Evolutionary conservation across 2,797 vertebrate genomes (phyloP), one percentile per base, ranked within the genome.

Genomic region (Anas capensis): DNA sequence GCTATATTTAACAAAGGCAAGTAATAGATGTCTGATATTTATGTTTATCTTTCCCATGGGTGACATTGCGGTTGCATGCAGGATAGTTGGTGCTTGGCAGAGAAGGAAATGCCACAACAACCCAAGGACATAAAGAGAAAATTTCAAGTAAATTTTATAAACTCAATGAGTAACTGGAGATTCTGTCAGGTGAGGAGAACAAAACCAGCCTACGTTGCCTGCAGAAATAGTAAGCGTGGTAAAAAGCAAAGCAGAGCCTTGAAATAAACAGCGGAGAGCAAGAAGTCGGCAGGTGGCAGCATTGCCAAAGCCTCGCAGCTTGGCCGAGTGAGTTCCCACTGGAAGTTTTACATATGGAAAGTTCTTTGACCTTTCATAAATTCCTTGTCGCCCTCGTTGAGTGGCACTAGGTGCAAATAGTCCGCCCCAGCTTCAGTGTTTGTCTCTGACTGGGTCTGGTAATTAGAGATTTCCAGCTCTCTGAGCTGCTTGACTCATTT

Each of bases 281-380:
- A 79, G 14, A 0, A 44, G 88, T 97, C 99, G 98, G 98, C 98
- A 99, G 99, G 98, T 99, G 99, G 99, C 99, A 99, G 99, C 98
- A 99, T 98, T 98, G 98, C 95, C 98, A 97, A 96, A 98, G 93
- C 97, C 97, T 97, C 95, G 92, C 94, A 79, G 95, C 80, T 34
- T 0, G 26, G 23, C 46, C 2, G 64, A 56, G 91, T 93, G 93
- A 96, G 58, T 88, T 97, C 97, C 96, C 69, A 60, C 95, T 6
- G 29, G 92, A 92, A 97, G 97, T 96, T 97, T 97, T 96, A 94
- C 97, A 72, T 92, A 96, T 86, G 97, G 96, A 97, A 96, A 97
- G 97, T 97, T 97, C 98, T 97, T 95, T 97, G 98, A 98, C 99
- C 98, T 98, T 98, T 98, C 94, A 96, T 97, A 97, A 98, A 98